Evolutionary conservation across 2,888 invertebrate genomes (phyloP), one percentile per base, ranked within the genome.

Genomic region (Drosophila pseudotakahashii): DNA sequence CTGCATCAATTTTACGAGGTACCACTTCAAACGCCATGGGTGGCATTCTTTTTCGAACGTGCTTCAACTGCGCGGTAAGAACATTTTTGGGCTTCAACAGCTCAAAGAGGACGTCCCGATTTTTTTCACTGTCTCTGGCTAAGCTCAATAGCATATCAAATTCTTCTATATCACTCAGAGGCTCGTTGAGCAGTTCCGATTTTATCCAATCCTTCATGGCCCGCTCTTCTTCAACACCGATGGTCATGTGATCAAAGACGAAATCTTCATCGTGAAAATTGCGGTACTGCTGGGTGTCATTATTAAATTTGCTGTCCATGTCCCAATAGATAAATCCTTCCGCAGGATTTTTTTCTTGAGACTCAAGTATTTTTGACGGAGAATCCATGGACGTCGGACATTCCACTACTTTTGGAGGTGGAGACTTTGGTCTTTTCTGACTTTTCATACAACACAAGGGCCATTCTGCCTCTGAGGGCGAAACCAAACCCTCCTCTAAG

Each of bases 141-240:
- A 64, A 9, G 13, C 2, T 42, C 26, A 68, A 19, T 1, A 68
- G 34, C 50, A 23, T 42, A 1, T 75, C 59, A 6, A n/a, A 75
- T 5, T 55, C 30, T 0, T 57, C 58, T 2, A 78, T 53, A 6
- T 77, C 77, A 14, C 51, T 53, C 0, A 59, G 30, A 0, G 72
- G 64, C 0, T 64, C 53, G 23, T 47, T 36, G 2, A 75, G 39
- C 1, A 34, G 7, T 10, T 62, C 62, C 1, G 58, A 16, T 9
- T 66, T 64, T 0, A 75, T 47, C 42, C 57, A 64, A 0, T 63
- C 75, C 7, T 16, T 6, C 26, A 77, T 3, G 4, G 26, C 44
- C 0, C 55, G 36, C 9, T 60, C 62, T 45, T 76, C 75, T 0
- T 66, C 75, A 6, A 57, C 10, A 5, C 30, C 23, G 6, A 23